These are phyloP conservation scores for Aleiodes sp. DNA, from an alignment of 1,140 invertebrate genomes.

Conservation along the genomic window DNA sequence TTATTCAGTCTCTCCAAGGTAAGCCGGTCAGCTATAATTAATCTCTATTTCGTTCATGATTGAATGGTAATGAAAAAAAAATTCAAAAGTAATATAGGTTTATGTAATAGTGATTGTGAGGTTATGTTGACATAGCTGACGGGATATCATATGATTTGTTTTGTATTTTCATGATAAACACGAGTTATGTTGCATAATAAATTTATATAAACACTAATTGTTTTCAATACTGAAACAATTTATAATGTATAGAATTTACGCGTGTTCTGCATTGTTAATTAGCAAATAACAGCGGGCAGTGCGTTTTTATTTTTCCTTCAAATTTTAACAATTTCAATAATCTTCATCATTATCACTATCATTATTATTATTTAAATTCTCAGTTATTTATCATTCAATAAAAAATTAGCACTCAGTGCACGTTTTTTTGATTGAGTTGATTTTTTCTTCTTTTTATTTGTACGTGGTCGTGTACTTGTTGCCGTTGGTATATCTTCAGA, in stretches of 20 bases:
- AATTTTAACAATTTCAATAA: conserved; percentile 1
- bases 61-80: no score
- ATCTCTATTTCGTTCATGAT: no score
- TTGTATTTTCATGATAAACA: not conserved
- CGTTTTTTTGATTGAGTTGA: not conserved
- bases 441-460: conserved; percentile 18
- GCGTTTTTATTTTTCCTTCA: not conserved
- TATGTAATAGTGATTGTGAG: no score
- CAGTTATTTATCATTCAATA: conserved; percentile 13
- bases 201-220: no score
- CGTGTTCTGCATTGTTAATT: conserved; percentile 1
- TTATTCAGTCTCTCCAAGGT: no score
- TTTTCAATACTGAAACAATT: not conserved
- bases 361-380: not conserved
- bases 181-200: not conserved
- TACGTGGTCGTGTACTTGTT: not conserved
- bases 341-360: no score
- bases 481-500: conserved; percentile 57
- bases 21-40: no score
- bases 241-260: not conserved
- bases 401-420: conserved; percentile 22
- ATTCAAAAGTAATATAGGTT: no score
- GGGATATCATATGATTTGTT: not conserved
- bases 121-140: conserved; percentile 12
- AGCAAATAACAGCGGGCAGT: conserved; percentile 1